These are phyloP conservation scores for Aplochiton taeniatus DNA, from an alignment of 2,797 vertebrate species.

Conservation along the genomic window DNA sequence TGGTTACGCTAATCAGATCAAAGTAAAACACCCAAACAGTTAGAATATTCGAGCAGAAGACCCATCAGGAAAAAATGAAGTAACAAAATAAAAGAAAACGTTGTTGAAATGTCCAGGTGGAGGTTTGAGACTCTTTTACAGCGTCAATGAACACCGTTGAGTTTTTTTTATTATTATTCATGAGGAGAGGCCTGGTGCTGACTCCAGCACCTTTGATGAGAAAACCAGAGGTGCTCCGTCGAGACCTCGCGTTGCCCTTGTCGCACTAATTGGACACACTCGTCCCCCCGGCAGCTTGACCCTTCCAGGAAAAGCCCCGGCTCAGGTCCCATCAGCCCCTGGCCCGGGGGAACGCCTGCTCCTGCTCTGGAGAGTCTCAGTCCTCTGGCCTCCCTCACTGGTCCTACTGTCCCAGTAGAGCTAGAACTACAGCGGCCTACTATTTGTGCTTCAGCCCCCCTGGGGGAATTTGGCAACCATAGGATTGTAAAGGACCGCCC, in stretches of 20 bases:
- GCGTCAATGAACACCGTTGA: too few species aligned
- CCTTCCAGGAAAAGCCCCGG: conserved; percentile 49
- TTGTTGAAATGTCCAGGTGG: too few species aligned
- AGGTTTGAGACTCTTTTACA: too few species aligned
- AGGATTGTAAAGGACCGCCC: conserved; percentile 26
- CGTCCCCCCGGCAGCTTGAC: conserved; percentile 26
- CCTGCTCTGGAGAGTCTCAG: neutral
- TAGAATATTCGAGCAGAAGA: too few species aligned
- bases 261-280: conserved; percentile 23
- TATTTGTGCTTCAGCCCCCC: neutral
- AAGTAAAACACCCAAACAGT: too few species aligned
- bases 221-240: too few species aligned
- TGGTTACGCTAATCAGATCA: too few species aligned
- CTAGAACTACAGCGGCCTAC: conserved; percentile 14
- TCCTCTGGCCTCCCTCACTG: conserved; percentile 5
- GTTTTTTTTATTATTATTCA: too few species aligned
- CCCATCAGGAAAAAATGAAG: too few species aligned
- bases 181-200: neutral
- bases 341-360: conserved; percentile 33
- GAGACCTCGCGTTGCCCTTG: conserved; percentile 42
- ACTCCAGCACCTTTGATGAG: neutral
- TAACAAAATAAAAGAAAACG: too few species aligned
- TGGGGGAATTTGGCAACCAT: conserved; percentile 26
- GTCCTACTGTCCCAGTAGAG: conserved; percentile 25
- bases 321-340: conserved; percentile 56